These are phyloP conservation scores for Cabera pusaria DNA, from an alignment of 2,888 invertebrate genomes.

Conservation along the genomic window DNA sequence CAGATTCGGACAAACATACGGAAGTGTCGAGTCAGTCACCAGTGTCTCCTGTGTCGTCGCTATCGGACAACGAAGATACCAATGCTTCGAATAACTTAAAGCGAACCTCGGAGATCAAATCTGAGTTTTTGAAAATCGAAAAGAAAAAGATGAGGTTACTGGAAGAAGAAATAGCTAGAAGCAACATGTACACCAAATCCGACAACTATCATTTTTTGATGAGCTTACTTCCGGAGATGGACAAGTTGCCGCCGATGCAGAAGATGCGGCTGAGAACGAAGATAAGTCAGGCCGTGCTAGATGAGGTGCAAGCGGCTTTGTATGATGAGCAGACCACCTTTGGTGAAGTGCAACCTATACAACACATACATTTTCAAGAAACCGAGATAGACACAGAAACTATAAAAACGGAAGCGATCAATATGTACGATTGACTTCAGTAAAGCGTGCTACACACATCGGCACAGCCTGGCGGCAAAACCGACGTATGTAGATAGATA, in stretches of 20 bases:
- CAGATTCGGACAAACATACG: slow-evolving; percentile 8
- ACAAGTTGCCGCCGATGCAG: slow-evolving; percentile 26
- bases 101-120: slow-evolving; percentile 19
- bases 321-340: slow-evolving; percentile 12
- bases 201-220: slow-evolving; percentile 33
- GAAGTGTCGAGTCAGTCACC: slow-evolving; percentile 14
- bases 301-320: slow-evolving; percentile 18
- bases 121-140: slow-evolving; percentile 31
- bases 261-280: slow-evolving; percentile 30
- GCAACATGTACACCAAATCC: slow-evolving; percentile 18
- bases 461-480: too few species aligned
- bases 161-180: slow-evolving; percentile 28
- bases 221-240: slow-evolving; percentile 33
- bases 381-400: background rate
- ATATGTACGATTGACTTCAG: slow-evolving; percentile 27
- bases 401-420: slow-evolving; percentile 27
- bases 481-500: too few species aligned
- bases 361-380: slow-evolving; percentile 11
- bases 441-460: too few species aligned
- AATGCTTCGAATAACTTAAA: background rate
- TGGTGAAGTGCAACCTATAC: slow-evolving; percentile 8
- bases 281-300: slow-evolving; percentile 28
- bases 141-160: slow-evolving; percentile 29
- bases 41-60: slow-evolving; percentile 6
- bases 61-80: slow-evolving; percentile 10